These are phyloP conservation scores for Exocentrus adspersus DNA, from an alignment of 2,888 invertebrate genomes.

Conservation along the genomic window DNA sequence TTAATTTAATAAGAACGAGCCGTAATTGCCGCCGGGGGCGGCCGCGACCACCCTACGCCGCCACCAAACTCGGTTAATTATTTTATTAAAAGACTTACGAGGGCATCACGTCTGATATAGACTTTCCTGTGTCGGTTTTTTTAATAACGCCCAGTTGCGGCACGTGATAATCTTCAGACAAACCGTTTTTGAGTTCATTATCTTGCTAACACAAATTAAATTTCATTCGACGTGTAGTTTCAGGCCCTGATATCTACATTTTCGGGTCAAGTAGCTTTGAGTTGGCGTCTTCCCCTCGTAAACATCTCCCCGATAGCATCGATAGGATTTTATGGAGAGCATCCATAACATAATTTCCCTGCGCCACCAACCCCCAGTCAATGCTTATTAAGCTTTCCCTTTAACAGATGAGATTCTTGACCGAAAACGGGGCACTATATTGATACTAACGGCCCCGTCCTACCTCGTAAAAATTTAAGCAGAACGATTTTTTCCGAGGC, in stretches of 20 bases:
- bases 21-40: slow-evolving; percentile 57
- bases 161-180: slow-evolving; percentile 6
- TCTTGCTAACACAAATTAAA: too few relatives aligned
- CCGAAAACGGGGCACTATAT: neutral
- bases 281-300: neutral
- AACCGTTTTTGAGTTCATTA: too few relatives aligned
- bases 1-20: slow-evolving; percentile 61
- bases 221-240: too few relatives aligned
- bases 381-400: slow-evolving; percentile 11
- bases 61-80: slow-evolving; percentile 56
- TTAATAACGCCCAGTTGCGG: neutral
- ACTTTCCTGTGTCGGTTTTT: slow-evolving; percentile 18
- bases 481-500: slow-evolving; percentile 1
- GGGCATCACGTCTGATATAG: slow-evolving; percentile 48
- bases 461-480: slow-evolving; percentile 10
- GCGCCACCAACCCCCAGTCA: neutral
- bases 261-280: neutral
- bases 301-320: neutral
- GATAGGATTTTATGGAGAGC: neutral
- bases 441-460: neutral
- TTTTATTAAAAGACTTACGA: slow-evolving; percentile 59
- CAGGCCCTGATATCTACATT: too few relatives aligned
- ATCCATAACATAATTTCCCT: neutral
- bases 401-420: slow-evolving; percentile 8
- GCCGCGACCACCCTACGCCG: slow-evolving; percentile 29